Base-by-base conservation (phyloP, 2,113 vertebrate genomes). In the Chaetodon trifascialis region DNA sequence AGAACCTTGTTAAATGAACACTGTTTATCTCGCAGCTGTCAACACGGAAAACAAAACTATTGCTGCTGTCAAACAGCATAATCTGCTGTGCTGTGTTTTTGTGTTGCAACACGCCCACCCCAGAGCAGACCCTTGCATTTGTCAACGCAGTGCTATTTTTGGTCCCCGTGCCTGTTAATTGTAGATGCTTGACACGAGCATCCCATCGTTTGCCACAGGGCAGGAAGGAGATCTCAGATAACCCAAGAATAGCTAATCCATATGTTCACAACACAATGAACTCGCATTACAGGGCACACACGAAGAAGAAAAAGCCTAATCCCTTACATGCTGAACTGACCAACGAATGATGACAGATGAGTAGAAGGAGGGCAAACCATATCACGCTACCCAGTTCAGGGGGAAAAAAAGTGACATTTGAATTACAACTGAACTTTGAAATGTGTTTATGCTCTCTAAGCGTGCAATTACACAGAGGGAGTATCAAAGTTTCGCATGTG, bases 191-290 rank as follows among this genome's bases (percentile, higher is more conserved):
- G 51, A 82, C 44, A 23, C 16, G 38, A 58, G 9, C n/a, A 64
- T 79, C 49, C 25, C 11, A 25, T 75, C 62, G 36, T 66, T 65
- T 71, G 73, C 78, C 55, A 19, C 23, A 7, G 76, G 77, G 66
- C 54, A 87, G 54, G 46, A 71, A 73, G 38, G 11, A 23, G 51
- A 84, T 38, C 7, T 7, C 52, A 66, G 19, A 79, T 52, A 77
- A 78, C 9, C 19, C 25, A 65, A 7, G 38, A 62, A 34, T 17
- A 75, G 36, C 40, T 58, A 51, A 82, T 83, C 75, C 34, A 62
- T 34, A 72, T 10, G 54, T 17, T 21, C 21, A 47, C 67, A 72
- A 62, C 46, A 74, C 42, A 77, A 52, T 62, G 25, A 68, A 52
- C 47, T 36, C 49, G 42, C 55, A 25, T 47, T 8, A 64, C 42